A percentile compares a stretch with the other conserved stretches of the same genome.
phyloP scores from a whole-genome alignment of 2,113 vertebrate species.

The Diadophis punctatus region DNA sequence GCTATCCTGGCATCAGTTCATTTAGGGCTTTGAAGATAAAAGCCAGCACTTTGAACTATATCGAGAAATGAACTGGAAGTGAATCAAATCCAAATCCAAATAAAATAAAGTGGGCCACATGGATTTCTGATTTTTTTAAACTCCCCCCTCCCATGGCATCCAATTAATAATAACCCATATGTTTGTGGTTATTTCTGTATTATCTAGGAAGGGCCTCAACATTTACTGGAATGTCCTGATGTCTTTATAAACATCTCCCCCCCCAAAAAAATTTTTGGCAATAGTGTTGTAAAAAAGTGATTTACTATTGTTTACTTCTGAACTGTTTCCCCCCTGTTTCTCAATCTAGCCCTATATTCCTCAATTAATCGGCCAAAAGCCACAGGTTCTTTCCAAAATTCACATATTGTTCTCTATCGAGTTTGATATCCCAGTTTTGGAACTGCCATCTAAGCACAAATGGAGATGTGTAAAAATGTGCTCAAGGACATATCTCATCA shows the following conservation, averaged over 20 bases:
- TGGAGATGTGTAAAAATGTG: neutral
- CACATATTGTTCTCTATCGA: neutral
- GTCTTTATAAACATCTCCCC: neutral
- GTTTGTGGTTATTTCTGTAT: neutral
- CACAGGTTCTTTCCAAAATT: neutral
- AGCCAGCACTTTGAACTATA: neutral
- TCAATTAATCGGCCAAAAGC: neutral
- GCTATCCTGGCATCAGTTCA: neutral
- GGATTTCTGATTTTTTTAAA: neutral
- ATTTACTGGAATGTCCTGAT: neutral
- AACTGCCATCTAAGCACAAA: neutral
- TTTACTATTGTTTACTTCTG: neutral
- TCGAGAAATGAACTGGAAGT: neutral
- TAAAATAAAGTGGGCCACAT: neutral
- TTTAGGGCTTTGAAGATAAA: neutral
- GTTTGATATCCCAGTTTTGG: neutral
- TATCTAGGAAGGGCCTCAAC: neutral
- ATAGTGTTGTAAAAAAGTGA: neutral
- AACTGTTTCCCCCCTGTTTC: neutral
- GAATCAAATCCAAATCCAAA: neutral
- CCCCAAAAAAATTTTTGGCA: too few species aligned
- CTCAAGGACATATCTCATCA: neutral
- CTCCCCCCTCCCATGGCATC: neutral
- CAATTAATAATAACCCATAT: neutral
- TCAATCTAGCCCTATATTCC: neutral